Conservation (phyloP, 2,113 vertebrate genomes). For the Empidonax traillii region DNA sequence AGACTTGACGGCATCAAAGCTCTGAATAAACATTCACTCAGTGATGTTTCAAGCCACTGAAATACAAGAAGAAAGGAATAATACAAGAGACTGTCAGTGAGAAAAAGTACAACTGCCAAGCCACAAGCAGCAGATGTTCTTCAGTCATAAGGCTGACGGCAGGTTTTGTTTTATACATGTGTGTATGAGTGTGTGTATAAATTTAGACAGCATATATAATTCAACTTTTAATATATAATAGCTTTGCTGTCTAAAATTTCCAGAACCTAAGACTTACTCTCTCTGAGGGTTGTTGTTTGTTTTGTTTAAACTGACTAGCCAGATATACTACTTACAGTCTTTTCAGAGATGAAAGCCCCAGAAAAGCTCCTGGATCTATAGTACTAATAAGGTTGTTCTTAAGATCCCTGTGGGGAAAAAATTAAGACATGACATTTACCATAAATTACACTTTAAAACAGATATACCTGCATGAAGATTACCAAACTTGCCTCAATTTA, state of each 20-base stretch:
- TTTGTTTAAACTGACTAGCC: not conserved
- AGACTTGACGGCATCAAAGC: not conserved
- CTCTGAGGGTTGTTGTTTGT: not conserved
- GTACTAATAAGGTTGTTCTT: conserved; percentile 92
- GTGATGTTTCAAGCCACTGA: not conserved
- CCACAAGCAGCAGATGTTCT: not conserved
- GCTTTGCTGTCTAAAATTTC: not conserved
- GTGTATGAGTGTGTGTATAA: not conserved
- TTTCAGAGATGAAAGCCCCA: conserved; percentile 89
- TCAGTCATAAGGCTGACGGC: not conserved
- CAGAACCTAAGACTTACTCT: not conserved
- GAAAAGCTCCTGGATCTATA: conserved; percentile 92
- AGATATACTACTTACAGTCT: conserved; percentile 86
- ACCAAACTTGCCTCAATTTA: not conserved
- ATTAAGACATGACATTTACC: not conserved
- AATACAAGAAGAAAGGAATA: not conserved
- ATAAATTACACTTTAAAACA: not conserved
- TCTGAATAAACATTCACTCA: not conserved
- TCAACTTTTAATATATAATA: not conserved
- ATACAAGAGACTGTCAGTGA: not conserved
- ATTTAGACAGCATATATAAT: not conserved
- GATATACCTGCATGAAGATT: not conserved
- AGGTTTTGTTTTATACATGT: not conserved
- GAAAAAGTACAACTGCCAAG: not conserved
- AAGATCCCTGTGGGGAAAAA: conserved; percentile 83